Evolutionary conservation across 1,140 invertebrate species (phyloP), one percentile per base, ranked within the genome.

Genomic region (Cherax destructor): DNA sequence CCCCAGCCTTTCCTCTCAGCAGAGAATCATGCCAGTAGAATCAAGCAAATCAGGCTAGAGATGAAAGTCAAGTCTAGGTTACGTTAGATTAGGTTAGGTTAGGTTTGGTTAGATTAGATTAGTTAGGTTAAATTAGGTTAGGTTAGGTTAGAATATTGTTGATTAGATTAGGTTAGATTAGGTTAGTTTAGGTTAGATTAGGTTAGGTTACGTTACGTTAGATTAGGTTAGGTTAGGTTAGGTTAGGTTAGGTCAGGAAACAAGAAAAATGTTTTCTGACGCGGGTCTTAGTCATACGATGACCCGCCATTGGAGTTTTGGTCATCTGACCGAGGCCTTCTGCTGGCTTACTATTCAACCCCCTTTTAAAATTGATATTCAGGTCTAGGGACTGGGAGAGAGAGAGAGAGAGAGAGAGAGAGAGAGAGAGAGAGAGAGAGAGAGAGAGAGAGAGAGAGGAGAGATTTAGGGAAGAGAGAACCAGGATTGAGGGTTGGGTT

Each of bases 391-490:
- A 76, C 6, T 7, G 30, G 7, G 30, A 7, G 30, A 76, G 7
- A 21, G 72, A 7, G 21, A 76, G 72, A 76, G 72, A 18, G 72
- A 80, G 78, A 56, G 78, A 80, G 78, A 80, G 78, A 50, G 78
- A 56, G 78, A 52, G 78, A 52, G 49, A 56, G 78, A 80, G 78
- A 52, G 78, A 56, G 78, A 80, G 78, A 56, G 78, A 16, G 78
- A 41, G 72, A 76, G 72, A 76, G 72, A 76, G 72, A 76, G 72
- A 7, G 72, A 18, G 72, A 18, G 72, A 18, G 18, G 30, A 21
- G 72, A 21, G 72, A 83, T 24, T 4, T 21, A 47, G 41, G 24
- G 52, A 9, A 30, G 52, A 30, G 30, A 83, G 56, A 59, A 30
- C 61, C 80, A 47, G n/a, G 52, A n/a, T 49, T 1, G 18, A 49